A percentile compares a stretch with the other conserved stretches of the same genome.
Conservation (phyloP, 2,888 invertebrate species). For the Pammene aurita region DNA sequence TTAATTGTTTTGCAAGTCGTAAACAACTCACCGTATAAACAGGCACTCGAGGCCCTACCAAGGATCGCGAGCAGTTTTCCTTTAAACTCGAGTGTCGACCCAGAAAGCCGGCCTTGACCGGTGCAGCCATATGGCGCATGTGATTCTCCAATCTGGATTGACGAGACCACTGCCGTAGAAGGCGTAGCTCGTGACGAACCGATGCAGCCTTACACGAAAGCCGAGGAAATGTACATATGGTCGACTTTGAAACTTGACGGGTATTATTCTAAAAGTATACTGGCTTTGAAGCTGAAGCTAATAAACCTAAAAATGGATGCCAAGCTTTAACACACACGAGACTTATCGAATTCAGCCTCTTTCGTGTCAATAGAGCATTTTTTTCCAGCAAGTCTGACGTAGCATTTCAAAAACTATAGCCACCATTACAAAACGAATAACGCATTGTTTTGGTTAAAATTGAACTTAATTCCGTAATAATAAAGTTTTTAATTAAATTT, state of each 20-base stretch:
- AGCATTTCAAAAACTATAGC: conserved; percentile 2
- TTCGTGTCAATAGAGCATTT: conserved; percentile 70
- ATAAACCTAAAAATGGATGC: too few species aligned
- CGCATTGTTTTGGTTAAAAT: too few species aligned
- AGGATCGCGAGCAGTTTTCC: conserved; percentile 49
- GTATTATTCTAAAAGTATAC: too few species aligned
- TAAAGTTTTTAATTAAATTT: too few species aligned
- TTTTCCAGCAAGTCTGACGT: conserved; percentile 27
- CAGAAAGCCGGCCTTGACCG: conserved; percentile 67
- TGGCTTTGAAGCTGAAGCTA: conserved; percentile 47
- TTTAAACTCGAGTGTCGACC: conserved; percentile 56
- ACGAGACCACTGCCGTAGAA: conserved; percentile 61
- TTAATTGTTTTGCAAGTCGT: conserved; percentile 15
- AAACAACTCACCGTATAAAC: conserved; percentile 20
- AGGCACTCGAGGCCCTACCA: conserved; percentile 16
- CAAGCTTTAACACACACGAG: too few species aligned
- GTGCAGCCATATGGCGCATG: conserved; percentile 62
- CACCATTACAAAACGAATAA: background rate
- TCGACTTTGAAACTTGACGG: conserved; percentile 24
- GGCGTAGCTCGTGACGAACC: conserved; percentile 60
- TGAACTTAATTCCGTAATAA: too few species aligned
- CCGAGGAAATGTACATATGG: conserved; percentile 53
- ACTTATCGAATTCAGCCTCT: too few species aligned
- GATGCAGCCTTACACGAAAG: conserved; percentile 55
- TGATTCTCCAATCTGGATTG: conserved; percentile 53